A percentile compares a stretch with the other conserved stretches of the same genome.
Evolutionary conservation across 2,113 vertebrate genomes (phyloP).

Genomic region (Anguilla japonica): DNA sequence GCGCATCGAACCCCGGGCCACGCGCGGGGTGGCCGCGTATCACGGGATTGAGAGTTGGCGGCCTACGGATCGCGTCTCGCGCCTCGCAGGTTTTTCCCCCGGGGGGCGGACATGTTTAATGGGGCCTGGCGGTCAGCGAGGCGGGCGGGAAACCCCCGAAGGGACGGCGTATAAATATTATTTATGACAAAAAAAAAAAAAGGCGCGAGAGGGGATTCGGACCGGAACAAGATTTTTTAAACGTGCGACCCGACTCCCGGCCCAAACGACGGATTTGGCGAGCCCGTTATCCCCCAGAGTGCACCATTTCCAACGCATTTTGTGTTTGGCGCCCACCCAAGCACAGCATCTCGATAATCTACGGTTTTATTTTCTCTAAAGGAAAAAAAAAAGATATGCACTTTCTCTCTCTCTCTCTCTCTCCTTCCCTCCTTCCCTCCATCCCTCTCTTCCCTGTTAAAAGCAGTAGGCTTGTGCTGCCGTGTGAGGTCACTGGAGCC

Average conservation of each 20-base stretch:
- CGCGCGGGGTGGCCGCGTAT: too few relatives aligned
- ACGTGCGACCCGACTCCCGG: conserved; percentile 53
- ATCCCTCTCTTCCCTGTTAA: conserved; percentile 41
- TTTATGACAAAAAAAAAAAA: conserved; percentile 51
- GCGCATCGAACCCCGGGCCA: too few relatives aligned
- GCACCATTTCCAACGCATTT: too few relatives aligned
- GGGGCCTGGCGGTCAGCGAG: not conserved
- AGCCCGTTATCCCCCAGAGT: conserved; percentile 56
- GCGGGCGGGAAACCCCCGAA: conserved; percentile 14
- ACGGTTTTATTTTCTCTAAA: conserved; percentile 56
- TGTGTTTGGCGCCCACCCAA: conserved; percentile 64
- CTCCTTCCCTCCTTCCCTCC: too few relatives aligned
- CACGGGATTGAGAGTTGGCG: too few relatives aligned
- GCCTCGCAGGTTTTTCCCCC: not conserved
- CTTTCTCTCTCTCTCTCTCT: conserved; percentile 35
- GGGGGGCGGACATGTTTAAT: conserved; percentile 47
- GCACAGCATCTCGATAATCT: conserved; percentile 66
- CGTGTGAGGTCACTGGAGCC: conserved; percentile 59
- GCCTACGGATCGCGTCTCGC: too few relatives aligned
- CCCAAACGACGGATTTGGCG: conserved; percentile 59
- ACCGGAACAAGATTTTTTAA: conserved; percentile 46
- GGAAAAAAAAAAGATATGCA: conserved; percentile 45
- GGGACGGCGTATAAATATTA: conserved; percentile 44
- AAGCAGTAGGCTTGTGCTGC: conserved; percentile 29
- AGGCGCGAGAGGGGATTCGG: conserved; percentile 54